Conservation (phyloP, 2,888 invertebrate species). For the Lasioglossum villosulum region DNA sequence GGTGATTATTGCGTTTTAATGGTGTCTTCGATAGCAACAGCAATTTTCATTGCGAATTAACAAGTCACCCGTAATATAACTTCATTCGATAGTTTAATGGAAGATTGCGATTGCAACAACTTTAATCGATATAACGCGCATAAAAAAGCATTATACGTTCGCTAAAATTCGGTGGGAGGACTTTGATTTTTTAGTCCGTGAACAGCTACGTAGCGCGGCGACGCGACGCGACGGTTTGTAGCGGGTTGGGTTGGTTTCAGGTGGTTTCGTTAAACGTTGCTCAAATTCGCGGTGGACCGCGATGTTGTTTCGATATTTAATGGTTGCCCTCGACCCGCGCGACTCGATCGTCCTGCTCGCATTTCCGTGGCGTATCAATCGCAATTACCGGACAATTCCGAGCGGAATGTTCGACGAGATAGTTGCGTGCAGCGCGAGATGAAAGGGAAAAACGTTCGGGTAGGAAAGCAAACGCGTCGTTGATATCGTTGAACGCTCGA, state of each 20-base stretch:
- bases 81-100: too few species aligned
- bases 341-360: not conserved
- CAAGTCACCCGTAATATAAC: too few species aligned
- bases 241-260: not conserved
- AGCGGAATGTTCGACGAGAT: slow-evolving; percentile 14
- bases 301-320: slow-evolving; percentile 30
- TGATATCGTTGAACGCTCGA: not conserved
- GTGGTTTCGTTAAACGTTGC: not conserved
- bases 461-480: not conserved
- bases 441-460: slow-evolving; percentile 29
- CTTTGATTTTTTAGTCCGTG: too few species aligned
- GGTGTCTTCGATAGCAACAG: too few species aligned
- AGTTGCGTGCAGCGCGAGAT: too few species aligned
- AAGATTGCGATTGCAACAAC: too few species aligned
- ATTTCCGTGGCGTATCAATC: slow-evolving; percentile 16
- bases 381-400: slow-evolving; percentile 32
- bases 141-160: too few species aligned
- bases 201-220: too few species aligned
- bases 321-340: not conserved
- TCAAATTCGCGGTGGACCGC: slow-evolving; percentile 11
- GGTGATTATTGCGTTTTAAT: too few species aligned
- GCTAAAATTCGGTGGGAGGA: too few species aligned
- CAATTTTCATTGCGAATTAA: too few species aligned
- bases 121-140: too few species aligned
- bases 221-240: not conserved